Base-by-base conservation (phyloP, 2,113 vertebrate genomes). In the Onychostruthus taczanowskii region DNA sequence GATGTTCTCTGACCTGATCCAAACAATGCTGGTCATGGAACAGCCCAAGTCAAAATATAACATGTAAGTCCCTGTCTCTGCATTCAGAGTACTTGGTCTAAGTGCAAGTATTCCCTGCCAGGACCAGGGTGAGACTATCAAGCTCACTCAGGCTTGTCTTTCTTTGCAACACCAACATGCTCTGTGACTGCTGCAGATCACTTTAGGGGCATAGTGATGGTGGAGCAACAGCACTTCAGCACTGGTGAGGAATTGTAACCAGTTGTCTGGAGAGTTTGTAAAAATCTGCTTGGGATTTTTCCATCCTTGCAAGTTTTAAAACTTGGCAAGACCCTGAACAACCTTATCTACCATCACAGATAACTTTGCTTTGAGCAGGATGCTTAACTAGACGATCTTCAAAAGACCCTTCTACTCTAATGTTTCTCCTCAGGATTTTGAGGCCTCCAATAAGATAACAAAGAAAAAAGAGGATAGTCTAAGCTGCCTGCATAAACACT, bases 241-340 rank as follows among this genome's bases (percentile, higher is more conserved):
- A 1, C 41, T 28, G 10, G 68, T 0, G 0, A 87, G 18, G 31
- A 56, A 61, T 2, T 47, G 11, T 14, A 69, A 76, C 13, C 47
- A 77, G 17, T 2, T 50, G 26, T 26, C 78, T 21, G 20, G 13
- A 87, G 37, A 69, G n/a, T 52, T 31, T 28, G 13, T 28, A 50
- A 68, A 53, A 53, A 78, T 46, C 31, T 74, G 16, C 13, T 78
- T 50, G 22, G 16, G 63, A 69, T 23, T 81, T 73, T 13, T 59
- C 35, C 27, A 62, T 14, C 13, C 39, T 39, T 61, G 12, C 7
- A 77, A 69, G 24, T 62, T 58, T 62, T 56, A 84, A 77, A 87
- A 81, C 56, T 77, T 81, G 16, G 4, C 64, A 64, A 91, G 44
- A 74, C 47, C 21, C 35, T 1, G 2, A 89, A 72, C 27, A 80